Percentiles rank a stretch among this genome's conserved stretches.
phyloP scores from a whole-genome alignment of 2,888 invertebrate species.

The Empis stercorea region DNA sequence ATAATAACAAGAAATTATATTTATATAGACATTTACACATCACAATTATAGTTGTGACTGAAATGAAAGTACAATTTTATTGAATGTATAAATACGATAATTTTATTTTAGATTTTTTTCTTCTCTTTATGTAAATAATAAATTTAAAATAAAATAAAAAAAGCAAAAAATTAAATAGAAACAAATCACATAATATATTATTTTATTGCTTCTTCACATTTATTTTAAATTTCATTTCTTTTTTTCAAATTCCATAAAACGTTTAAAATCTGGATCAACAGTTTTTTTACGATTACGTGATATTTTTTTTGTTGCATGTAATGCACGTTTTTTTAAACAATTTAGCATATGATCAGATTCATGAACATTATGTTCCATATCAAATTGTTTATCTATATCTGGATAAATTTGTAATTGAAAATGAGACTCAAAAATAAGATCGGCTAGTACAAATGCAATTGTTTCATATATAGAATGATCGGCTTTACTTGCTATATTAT shows the following conservation, averaged over 20 bases:
- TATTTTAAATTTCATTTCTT: no score
- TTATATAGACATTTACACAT: not conserved
- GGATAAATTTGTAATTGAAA: not conserved
- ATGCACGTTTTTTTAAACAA: no score
- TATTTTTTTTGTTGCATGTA: no score
- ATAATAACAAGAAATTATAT: not conserved
- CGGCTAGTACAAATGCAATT: conserved; percentile 1
- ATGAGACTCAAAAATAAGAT: conserved; percentile 1
- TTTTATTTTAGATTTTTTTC: not conserved
- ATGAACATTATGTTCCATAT: no score
- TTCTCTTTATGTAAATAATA: not conserved
- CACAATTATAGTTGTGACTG: not conserved
- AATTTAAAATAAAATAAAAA: not conserved
- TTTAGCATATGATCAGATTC: no score
- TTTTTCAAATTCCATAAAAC: no score
- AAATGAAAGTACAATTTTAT: not conserved
- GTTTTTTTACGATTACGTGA: no score
- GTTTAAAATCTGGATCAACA: no score
- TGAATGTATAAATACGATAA: not conserved
- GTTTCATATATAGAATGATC: not conserved
- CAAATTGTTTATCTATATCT: no score
- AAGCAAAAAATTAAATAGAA: not conserved
- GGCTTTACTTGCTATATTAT: not conserved
- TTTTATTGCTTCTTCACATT: not conserved
- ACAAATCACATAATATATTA: not conserved